Conservation (phyloP, 1,140 invertebrate genomes). For the Drosophila carrolli region DNA sequence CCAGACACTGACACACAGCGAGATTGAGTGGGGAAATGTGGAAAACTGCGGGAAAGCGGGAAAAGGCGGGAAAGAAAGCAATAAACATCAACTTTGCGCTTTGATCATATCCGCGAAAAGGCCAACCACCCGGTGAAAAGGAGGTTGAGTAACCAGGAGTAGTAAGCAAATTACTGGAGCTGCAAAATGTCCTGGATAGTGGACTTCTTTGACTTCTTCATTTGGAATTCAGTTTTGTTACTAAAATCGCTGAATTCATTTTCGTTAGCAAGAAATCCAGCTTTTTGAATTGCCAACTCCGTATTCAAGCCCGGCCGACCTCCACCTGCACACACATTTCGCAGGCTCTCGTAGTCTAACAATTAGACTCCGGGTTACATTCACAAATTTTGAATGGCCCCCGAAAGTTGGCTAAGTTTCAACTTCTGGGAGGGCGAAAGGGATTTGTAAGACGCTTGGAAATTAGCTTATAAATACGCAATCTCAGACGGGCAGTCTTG, state of each 20-base stretch:
- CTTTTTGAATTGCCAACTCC: slow-evolving; percentile 28
- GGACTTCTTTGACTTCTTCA: slow-evolving; percentile 45
- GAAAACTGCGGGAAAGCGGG: not conserved
- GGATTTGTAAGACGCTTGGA: slow-evolving; percentile 59
- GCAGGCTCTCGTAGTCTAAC: slow-evolving; percentile 16
- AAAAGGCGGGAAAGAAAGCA: slow-evolving; percentile 19
- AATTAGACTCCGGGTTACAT: slow-evolving; percentile 52
- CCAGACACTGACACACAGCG: slow-evolving; percentile 25
- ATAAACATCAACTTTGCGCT: slow-evolving; percentile 59
- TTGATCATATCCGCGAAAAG: slow-evolving; percentile 46
- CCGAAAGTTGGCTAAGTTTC: slow-evolving; percentile 39
- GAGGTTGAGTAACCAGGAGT: not conserved
- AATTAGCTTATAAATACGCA: slow-evolving; percentile 82
- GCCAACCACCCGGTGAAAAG: slow-evolving; percentile 28
- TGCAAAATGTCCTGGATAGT: slow-evolving; percentile 21
- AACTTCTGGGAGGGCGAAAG: slow-evolving; percentile 4
- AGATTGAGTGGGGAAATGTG: slow-evolving; percentile 29
- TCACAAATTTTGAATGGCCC: slow-evolving; percentile 52
- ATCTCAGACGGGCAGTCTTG: slow-evolving; percentile 44
- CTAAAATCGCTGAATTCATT: slow-evolving; percentile 47
- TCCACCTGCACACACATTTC: not conserved
- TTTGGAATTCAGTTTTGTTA: slow-evolving; percentile 61
- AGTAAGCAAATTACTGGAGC: slow-evolving; percentile 27
- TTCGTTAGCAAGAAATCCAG: slow-evolving; percentile 5
- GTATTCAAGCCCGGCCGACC: slow-evolving; percentile 1